Evolutionary conservation across 2,797 vertebrate genomes (phyloP).

Genomic region (Margarornis squamiger): DNA sequence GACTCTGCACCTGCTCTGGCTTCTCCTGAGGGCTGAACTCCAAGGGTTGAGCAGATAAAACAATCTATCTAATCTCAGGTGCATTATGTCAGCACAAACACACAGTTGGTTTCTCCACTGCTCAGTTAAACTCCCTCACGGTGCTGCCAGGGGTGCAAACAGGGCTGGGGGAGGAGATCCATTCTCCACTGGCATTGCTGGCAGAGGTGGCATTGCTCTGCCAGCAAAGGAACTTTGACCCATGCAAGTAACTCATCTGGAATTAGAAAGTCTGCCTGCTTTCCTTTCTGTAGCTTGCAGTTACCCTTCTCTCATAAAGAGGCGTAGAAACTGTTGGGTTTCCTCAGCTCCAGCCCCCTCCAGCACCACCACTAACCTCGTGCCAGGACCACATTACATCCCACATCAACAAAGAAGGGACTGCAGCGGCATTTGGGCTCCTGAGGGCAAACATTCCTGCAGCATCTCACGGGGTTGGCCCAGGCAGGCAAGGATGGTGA

Average conservation of each 20-base stretch:
- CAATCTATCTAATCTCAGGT: not conserved
- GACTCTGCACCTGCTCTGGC: not conserved
- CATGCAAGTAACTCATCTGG: not conserved
- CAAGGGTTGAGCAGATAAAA: not conserved
- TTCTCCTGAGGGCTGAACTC: not conserved
- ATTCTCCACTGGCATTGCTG: not conserved
- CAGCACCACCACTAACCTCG: not conserved
- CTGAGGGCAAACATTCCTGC: not conserved
- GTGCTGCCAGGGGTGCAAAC: not conserved
- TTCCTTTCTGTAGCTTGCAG: not conserved
- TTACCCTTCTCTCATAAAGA: not conserved
- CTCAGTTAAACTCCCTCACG: fast-evolving
- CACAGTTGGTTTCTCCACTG: not conserved
- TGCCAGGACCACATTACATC: fast-evolving
- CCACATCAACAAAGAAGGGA: not conserved
- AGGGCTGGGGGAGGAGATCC: not conserved
- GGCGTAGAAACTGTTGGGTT: not conserved
- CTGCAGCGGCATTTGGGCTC: not conserved
- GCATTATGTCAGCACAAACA: not conserved
- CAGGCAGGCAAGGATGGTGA: not conserved
- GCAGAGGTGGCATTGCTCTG: not conserved
- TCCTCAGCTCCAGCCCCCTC: not conserved
- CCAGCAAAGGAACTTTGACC: not conserved
- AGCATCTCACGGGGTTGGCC: fast-evolving
- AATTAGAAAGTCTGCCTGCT: not conserved